These are phyloP conservation scores for Macquaria australasica DNA, from an alignment of 2,113 vertebrate species.

Conservation along the genomic window DNA sequence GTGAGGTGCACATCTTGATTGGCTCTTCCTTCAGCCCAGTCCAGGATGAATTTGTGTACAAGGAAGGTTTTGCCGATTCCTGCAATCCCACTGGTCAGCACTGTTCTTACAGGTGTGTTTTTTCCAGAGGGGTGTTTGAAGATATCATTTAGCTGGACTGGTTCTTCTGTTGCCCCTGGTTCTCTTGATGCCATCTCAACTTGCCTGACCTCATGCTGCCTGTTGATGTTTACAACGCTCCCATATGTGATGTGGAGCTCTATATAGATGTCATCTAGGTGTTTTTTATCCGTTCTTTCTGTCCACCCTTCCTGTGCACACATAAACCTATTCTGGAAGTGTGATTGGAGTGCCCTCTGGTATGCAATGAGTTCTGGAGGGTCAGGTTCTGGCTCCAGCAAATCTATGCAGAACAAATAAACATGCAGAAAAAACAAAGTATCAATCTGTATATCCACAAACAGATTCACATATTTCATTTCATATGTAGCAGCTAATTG, in stretches of 20 bases:
- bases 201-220: conserved; percentile 38
- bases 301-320: conserved; percentile 19
- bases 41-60: conserved; percentile 30
- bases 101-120: conserved; percentile 25
- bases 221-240: neutral
- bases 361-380: neutral
- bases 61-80: conserved; percentile 41
- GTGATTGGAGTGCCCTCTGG: conserved; percentile 2
- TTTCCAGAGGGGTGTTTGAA: conserved; percentile 40
- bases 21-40: conserved; percentile 34
- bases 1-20: conserved; percentile 33
- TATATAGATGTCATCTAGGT: conserved; percentile 14
- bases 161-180: neutral
- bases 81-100: conserved; percentile 38
- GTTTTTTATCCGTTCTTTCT: conserved; percentile 16
- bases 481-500: too few relatives aligned
- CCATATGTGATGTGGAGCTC: conserved; percentile 33
- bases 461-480: neutral
- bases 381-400: neutral
- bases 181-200: conserved; percentile 12
- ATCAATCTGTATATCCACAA: neutral
- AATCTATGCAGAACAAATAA: neutral
- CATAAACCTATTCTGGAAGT: conserved; percentile 20
- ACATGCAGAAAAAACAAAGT: neutral
- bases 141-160: conserved; percentile 13